Evolutionary conservation across 1,140 invertebrate genomes (phyloP).

Genomic region (Pseudobourletiella spinata): DNA sequence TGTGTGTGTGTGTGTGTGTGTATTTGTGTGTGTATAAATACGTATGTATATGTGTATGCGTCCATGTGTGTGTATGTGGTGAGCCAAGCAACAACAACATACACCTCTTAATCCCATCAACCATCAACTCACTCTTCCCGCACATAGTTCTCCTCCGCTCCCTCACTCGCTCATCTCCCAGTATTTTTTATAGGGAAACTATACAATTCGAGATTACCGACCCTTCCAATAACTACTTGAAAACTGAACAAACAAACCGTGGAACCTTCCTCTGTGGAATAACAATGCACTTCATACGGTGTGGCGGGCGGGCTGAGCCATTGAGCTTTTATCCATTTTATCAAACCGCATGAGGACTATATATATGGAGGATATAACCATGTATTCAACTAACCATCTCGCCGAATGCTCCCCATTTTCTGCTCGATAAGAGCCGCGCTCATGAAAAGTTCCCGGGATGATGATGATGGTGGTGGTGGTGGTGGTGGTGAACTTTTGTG

Average conservation of each 20-base stretch:
- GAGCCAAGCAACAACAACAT: background rate
- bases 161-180: slow-evolving; percentile 3
- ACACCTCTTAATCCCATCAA: background rate
- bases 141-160: background rate
- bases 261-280: background rate
- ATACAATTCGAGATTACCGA: slow-evolving; percentile 14
- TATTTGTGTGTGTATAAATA: background rate
- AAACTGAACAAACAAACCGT: slow-evolving; percentile 20
- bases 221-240: slow-evolving; percentile 21
- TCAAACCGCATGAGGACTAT: too few relatives aligned
- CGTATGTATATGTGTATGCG: background rate
- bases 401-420: too few relatives aligned
- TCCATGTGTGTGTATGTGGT: background rate
- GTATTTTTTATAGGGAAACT: slow-evolving; percentile 11
- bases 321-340: too few relatives aligned
- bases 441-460: too few relatives aligned
- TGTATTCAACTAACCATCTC: too few relatives aligned
- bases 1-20: background rate
- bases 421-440: too few relatives aligned
- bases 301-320: too few relatives aligned
- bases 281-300: too few relatives aligned
- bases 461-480: too few relatives aligned
- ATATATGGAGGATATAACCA: too few relatives aligned
- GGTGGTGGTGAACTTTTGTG: too few relatives aligned
- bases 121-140: slow-evolving; percentile 1